Base-by-base conservation (phyloP, 2,113 vertebrate genomes). In the Dendrocopos noguchii region DNA sequence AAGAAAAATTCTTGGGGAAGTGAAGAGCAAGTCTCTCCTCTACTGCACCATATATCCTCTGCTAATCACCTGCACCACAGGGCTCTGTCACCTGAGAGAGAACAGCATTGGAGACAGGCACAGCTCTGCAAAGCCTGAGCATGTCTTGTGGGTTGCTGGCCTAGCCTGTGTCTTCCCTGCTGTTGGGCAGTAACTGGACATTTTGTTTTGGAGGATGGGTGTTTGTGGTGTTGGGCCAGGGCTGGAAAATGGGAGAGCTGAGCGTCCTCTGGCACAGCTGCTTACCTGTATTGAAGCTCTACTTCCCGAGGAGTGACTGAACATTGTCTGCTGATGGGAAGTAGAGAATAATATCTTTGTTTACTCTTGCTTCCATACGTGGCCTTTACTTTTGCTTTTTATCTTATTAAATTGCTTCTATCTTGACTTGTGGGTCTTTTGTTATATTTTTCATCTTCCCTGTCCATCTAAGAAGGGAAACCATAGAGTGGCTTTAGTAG, bases 11-110 rank as follows among this genome's bases (percentile, higher is more conserved):
- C 13, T 56, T 44, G 15, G 20, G 34, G 56, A 75, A 16, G 20
- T 29, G 31, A 63, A 59, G 42, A 67, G 56, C 14, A 29, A 12
- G 29, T 55, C 28, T 73, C 11, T 63, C 8, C 15, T 52, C 13
- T 25, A 2, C 46, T 3, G 3, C 34, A 16, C 19, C 31, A 0
- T 4, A 3, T 33, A 12, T 19, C 28, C 36, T 15, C 3, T 29
- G 4, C 27, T 13, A 2, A 31, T 33, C 60, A 19, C 1, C 2
- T 20, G 79, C 66, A 39, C 44, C n/a, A 6, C 47, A n/a, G 29
- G 59, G 52, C 65, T 60, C 36, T n/a, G 53, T 55, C 66, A 59
- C 12, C 18, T 1, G 0, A 4, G 14, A 22, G 15, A 81, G 34
- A 36, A 27, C 12, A 79, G 31, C 53, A 2, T 11, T 18, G 22